Evolutionary conservation across 2,888 invertebrate genomes (phyloP).

Genomic region (Eledona agricola): DNA sequence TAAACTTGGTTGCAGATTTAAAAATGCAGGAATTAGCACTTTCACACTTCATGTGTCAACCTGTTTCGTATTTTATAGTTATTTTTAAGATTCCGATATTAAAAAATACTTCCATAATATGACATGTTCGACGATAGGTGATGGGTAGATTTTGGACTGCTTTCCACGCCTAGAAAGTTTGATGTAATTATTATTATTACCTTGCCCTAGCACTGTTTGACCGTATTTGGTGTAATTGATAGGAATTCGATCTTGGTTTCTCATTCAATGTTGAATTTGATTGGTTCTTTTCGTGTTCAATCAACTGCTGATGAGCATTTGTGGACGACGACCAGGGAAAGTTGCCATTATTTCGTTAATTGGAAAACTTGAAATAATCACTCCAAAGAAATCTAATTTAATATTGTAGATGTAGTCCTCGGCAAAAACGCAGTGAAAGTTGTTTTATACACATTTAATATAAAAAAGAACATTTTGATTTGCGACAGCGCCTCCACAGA

Average conservation of each 20-base stretch:
- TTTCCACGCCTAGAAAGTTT: slow-evolving; percentile 22
- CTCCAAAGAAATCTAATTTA: slow-evolving; percentile 9
- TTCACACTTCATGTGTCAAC: too few species aligned
- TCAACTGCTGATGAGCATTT: background rate
- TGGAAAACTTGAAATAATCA: slow-evolving; percentile 14
- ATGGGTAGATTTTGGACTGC: slow-evolving; percentile 4
- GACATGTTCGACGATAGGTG: slow-evolving; percentile 17
- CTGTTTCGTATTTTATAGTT: too few species aligned
- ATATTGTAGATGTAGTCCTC: slow-evolving; percentile 7
- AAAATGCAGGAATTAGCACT: too few species aligned
- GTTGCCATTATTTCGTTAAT: slow-evolving; percentile 11
- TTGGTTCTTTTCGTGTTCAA: too few species aligned
- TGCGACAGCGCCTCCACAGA: too few species aligned
- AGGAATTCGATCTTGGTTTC: slow-evolving; percentile 9
- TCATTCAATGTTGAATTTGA: slow-evolving; percentile 12
- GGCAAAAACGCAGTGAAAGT: slow-evolving; percentile 14
- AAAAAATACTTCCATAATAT: too few species aligned
- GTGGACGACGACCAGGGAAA: slow-evolving; percentile 2
- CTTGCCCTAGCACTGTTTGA: slow-evolving; percentile 22
- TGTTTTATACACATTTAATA: too few species aligned
- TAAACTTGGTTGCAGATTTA: too few species aligned
- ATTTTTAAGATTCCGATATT: too few species aligned
- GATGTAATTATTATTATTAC: slow-evolving; percentile 29
- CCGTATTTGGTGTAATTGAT: slow-evolving; percentile 17
- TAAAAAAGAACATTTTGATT: too few species aligned